Base-by-base conservation (phyloP, 2,888 invertebrate genomes). In the Aradus depressus region DNA sequence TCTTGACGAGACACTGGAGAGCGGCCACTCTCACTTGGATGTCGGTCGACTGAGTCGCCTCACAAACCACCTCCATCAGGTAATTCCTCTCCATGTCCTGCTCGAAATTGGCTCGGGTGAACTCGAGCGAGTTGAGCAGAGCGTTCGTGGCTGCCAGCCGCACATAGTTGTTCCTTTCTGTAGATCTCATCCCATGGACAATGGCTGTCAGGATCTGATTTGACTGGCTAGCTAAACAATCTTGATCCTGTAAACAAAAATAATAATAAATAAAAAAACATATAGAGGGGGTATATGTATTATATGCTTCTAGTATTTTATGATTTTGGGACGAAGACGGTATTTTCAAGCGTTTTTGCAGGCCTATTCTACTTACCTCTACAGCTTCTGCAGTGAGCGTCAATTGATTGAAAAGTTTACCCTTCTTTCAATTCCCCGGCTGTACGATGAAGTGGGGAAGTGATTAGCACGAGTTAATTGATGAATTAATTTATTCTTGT, bases 21-120 rank as follows among this genome's bases (percentile, higher is more conserved):
- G 98, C 95, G 8, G 95, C 93, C 14, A 98, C 97, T 72, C 85
- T 81, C 42, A 98, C 90, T 70, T 89, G 84, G 52, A 86, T 83
- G 65, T 96, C 91, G 44, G 75, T 70, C 4, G 89, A 91, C 68
- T 97, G 97, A 1, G 98, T 98, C 3, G 97, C 92, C 72, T 97
- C 95, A 73, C 98, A 99, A 5, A 98, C 96, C 47, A 95, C 93
- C 73, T 98, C 95, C 98, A 98, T 99, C 50, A 99, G 97, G 67
- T 92, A 95, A 70, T 98, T 93, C 58, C 98, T 77, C 70, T 99
- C 98, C 52, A 84, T 79, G 68, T 96, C 95, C 66, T 89, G 90
- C 62, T 96, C 95, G 71, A 99, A 99, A 72, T 98, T 99, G 25
- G 90, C 89, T 72, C 89, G 88, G 14, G 97, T 98, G 66, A 99